Conservation (phyloP, 1,140 invertebrate genomes). For the Drosophila sucinea region DNA sequence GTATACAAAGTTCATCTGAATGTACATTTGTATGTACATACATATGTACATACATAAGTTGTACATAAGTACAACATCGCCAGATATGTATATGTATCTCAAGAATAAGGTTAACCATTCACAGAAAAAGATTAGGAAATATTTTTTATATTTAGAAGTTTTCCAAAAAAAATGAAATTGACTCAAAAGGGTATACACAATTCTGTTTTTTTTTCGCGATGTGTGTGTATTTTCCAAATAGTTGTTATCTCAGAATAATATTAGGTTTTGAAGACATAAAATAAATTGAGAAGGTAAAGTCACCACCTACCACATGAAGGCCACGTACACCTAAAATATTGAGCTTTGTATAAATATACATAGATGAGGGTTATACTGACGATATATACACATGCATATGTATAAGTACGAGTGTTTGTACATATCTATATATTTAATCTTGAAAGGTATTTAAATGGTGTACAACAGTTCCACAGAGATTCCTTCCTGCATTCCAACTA, state of each 20-base stretch:
- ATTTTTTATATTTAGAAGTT: too few species aligned
- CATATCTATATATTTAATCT: background rate
- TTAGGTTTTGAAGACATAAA: constrained; percentile 15
- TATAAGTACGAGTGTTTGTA: background rate
- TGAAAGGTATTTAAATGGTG: background rate
- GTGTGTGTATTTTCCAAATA: background rate
- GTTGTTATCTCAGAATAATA: constrained; percentile 12
- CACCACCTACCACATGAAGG: constrained; percentile 4
- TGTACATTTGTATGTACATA: too few species aligned
- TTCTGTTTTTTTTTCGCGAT: background rate
- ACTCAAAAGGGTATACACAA: background rate
- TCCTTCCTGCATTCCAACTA: background rate
- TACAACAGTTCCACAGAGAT: background rate
- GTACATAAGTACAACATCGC: too few species aligned
- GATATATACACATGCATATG: background rate
- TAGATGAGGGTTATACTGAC: background rate
- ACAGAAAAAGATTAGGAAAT: too few species aligned
- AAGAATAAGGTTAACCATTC: too few species aligned
- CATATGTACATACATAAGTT: too few species aligned
- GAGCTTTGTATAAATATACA: constrained; percentile 13
- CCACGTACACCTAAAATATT: constrained; percentile 19
- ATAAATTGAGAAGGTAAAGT: constrained; percentile 1
- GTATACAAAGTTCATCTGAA: too few species aligned
- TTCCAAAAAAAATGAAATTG: too few species aligned
- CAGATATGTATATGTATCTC: too few species aligned